phyloP scores from a whole-genome alignment of 2,113 vertebrate species.

The human region GRCh38 chr5:101390501-101391000 shows the following conservation, averaged over 20 bases:
- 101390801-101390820: background rate
- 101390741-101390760: background rate
- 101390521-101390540: constrained; percentile 46
- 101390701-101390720: background rate
- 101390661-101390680: too few species aligned
- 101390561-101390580: background rate
- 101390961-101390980: background rate
- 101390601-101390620: too few species aligned
- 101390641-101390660: too few species aligned
- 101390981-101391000: background rate
- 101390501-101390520: background rate
- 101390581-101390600: too few species aligned
- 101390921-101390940: background rate
- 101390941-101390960: background rate
- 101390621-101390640: too few species aligned
- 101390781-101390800: background rate
- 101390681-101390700: too few species aligned
- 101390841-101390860: background rate
- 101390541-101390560: background rate
- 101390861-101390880: background rate
- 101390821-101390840: background rate
- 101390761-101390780: background rate
- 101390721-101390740: fast-evolving
- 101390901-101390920: background rate
- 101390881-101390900: background rate